Evolutionary conservation across 1,140 invertebrate species (phyloP), one percentile per base, ranked within the genome.

Genomic region (Caerostris extrusa): DNA sequence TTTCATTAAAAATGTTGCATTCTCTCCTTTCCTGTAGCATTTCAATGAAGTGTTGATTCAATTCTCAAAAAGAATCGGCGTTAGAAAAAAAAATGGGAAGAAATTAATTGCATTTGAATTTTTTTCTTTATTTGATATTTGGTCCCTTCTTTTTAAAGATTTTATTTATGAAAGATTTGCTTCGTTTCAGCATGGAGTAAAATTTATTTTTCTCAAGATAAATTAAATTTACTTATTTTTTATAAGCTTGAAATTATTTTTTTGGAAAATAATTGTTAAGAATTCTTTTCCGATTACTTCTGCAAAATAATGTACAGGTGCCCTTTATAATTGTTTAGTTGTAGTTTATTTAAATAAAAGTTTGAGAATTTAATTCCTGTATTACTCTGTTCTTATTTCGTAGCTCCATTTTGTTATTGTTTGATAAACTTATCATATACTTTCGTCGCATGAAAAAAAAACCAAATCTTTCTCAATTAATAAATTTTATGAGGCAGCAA

Each of bases 61-160:
- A 88, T 64, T 88, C 86, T 88, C 50, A 10, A 64, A 81, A 88
- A 67, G 19, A 53, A 17, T 10, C 4, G 60, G 53, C 34, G 50
- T 10, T n/a, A 50, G 58, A 61, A 17, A 57, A 86, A 64, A 67
- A 34, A 10, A 64, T 5, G 34, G 60, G 17, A 53, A 12, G 8
- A 88, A 88, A 50, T 67, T 88, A 88, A 88, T 88, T 88, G 56
- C 58, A 88, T 88, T 88, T 67, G 8, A 50, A 77, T 10, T 77
- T 53, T 77, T 64, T n/a, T 8, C 8, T 53, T n/a, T n/a, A n/a
- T n/a, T n/a, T n/a, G n/a, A n/a, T n/a, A n/a, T n/a, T n/a, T n/a
- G n/a, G n/a, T n/a, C n/a, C 34, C 5, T 77, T 12, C 14, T n/a
- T 50, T 53, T 77, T 77, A 4, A 34, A 77, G 12, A 12, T 50